Evolutionary conservation across 2,888 invertebrate genomes (phyloP).

Genomic region (Crossocerus cetratus): DNA sequence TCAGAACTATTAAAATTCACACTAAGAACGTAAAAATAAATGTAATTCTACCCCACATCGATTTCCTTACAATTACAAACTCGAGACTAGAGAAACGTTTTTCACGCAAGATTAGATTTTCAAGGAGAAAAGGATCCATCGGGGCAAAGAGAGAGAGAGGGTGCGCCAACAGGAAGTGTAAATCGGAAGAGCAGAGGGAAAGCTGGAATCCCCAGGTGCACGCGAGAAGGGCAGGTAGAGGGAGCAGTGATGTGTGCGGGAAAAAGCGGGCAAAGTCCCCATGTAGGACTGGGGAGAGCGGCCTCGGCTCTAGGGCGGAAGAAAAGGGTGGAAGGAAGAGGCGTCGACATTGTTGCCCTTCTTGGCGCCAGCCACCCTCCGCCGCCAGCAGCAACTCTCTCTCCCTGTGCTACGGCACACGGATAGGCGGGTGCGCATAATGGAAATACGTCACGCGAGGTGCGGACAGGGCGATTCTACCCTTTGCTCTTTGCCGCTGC

Average conservation of each 20-base stretch:
- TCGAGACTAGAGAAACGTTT: too few relatives aligned
- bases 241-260: slow-evolving; percentile 24
- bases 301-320: background rate
- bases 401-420: slow-evolving; percentile 17
- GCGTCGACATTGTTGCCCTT: slow-evolving; percentile 55
- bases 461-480: slow-evolving; percentile 50
- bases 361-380: slow-evolving; percentile 47
- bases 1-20: too few relatives aligned
- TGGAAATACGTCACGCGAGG: slow-evolving; percentile 50
- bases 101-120: too few relatives aligned
- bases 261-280: slow-evolving; percentile 13
- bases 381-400: background rate
- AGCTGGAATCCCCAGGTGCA: background rate
- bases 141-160: too few relatives aligned
- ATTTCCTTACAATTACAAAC: too few relatives aligned
- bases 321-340: background rate
- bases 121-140: too few relatives aligned
- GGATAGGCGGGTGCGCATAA: slow-evolving; percentile 38
- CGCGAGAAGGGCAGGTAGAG: background rate
- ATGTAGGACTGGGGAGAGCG: background rate
- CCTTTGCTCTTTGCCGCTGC: slow-evolving; percentile 48
- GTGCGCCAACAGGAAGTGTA: background rate
- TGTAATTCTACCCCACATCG: too few relatives aligned
- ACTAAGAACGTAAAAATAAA: too few relatives aligned
- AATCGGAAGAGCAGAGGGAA: background rate